Conservation (phyloP, 2,797 vertebrate species). For the Argentina silus region DNA sequence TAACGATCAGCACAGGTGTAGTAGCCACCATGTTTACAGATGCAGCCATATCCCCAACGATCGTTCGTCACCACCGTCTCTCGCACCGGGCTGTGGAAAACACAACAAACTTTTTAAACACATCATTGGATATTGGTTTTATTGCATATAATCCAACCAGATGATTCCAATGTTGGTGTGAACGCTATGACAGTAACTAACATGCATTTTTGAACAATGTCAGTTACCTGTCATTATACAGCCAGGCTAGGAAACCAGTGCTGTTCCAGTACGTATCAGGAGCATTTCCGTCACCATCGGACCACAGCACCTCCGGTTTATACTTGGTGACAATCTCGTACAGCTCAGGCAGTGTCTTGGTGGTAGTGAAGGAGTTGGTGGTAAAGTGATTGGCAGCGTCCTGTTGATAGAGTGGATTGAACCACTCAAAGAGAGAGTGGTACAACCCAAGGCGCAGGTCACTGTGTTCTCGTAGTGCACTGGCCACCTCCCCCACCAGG, state of each 20-base stretch:
- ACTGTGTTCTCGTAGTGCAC: conserved; percentile 78
- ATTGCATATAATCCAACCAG: not conserved
- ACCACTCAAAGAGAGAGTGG: conserved; percentile 98
- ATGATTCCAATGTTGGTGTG: not conserved
- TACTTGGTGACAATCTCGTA: conserved; percentile 87
- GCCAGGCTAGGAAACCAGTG: conserved; percentile 95
- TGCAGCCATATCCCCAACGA: conserved; percentile 87
- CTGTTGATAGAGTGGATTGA: conserved; percentile 86
- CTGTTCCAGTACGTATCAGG: conserved; percentile 95
- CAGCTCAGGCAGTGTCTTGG: conserved; percentile 90
- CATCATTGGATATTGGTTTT: not conserved
- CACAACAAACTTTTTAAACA: not conserved
- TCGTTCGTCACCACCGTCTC: conserved; percentile 95
- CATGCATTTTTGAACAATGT: too few relatives aligned
- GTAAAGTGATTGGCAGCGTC: conserved; percentile 80
- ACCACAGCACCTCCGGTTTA: conserved; percentile 92
- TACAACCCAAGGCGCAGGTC: conserved; percentile 90
- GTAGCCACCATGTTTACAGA: conserved; percentile 91
- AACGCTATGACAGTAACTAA: not conserved
- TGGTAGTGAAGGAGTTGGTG: conserved; percentile 80
- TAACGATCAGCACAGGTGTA: conserved; percentile 93
- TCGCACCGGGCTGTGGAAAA: conserved; percentile 85
- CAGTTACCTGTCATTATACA: conserved; percentile 92
- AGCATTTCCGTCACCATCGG: conserved; percentile 89
- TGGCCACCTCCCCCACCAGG: conserved; percentile 84